Base-by-base conservation (phyloP, 1,140 invertebrate genomes). In the Radopholus similis region DNA sequence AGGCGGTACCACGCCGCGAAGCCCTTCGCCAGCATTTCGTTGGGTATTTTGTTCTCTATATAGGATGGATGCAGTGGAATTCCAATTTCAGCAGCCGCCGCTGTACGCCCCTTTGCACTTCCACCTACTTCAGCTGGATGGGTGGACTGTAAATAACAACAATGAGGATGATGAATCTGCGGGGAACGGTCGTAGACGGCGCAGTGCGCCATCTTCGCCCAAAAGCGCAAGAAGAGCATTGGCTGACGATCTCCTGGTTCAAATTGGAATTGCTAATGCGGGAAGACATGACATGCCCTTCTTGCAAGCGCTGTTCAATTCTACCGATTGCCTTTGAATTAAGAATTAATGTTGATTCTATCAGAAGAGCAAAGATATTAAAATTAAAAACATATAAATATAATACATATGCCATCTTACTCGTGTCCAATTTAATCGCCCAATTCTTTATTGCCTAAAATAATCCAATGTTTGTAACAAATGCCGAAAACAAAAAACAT, bases 51-150 rank as follows among this genome's bases (percentile, higher is more conserved):
- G 2, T 23, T 51, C n/a, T n/a, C n/a, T n/a, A n/a, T n/a, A n/a
- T n/a, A n/a, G n/a, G n/a, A n/a, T n/a, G n/a, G n/a, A n/a, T n/a
- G n/a, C n/a, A n/a, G n/a, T n/a, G n/a, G n/a, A n/a, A n/a, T n/a
- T n/a, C n/a, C n/a, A n/a, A n/a, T 51, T 23, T 26, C 18, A 62
- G 59, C 35, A 62, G 21, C n/a, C 40, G 32, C 15, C 59, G 42
- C 59, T 40, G n/a, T n/a, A n/a, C 42, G 40, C 32, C 28, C 59
- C 59, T 8, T 49, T 47, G 49, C 42, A 62, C 34, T 62, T 62
- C 21, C 59, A 62, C 47, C 47, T 62, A 18, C 49, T 62, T n/a
- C 42, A 62, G 42, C 34, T 51, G 28, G 59, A 62, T 42, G 59
- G 38, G 47, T 42, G 42, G 42, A 49, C 34, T 47, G 35, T 30